Evolutionary conservation across 2,888 invertebrate genomes (phyloP), one percentile per base, ranked within the genome.

Genomic region (Pycnomerus fuliginosus): DNA sequence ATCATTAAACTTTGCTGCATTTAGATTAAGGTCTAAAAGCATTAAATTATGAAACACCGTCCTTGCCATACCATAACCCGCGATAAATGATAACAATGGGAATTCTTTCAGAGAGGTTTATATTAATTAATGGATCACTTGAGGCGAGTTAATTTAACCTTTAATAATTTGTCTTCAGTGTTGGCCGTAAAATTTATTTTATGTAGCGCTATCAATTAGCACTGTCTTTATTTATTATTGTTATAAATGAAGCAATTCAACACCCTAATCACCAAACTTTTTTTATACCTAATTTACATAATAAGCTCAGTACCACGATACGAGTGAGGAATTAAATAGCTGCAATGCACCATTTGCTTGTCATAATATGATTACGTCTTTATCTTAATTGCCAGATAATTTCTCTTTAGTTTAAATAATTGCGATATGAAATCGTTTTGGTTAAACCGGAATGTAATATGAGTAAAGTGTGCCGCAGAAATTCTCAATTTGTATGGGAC

Each of bases 51-150:
- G 25, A 42, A 25, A 42, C 34, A 38, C 29, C 11, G 20, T 16
- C 14, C 23, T 23, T 34, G 10, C 28, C 27, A 23, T 41, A 23
- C 13, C 28, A 20, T 20, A 20, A 20, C 20, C 35, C 27, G 16
- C 35, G 38, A 47, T 47, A 38, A 42, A 46, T 46, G 36, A 42
- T 42, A 42, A 46, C 40, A 46, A 37, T 42, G 42, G 47, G 47
- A 47, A 42, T 42, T 47, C 47, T 47, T 47, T 42, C 38, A 47
- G 33, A 42, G 40, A 34, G 34, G 37, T 38, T 35, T 46, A 41
- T 41, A 41, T 38, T 47, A 42, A 47, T 47, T 37, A 38, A 47
- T 47, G 37, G 42, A 42, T 38, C 47, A 47, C 47, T 32, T 27
- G 47, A 47, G 47, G 42, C 47, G 13, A 30, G 38, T 47, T 47